Evolutionary conservation across 2,888 invertebrate genomes (phyloP).

Genomic region (Campaea margaritaria): DNA sequence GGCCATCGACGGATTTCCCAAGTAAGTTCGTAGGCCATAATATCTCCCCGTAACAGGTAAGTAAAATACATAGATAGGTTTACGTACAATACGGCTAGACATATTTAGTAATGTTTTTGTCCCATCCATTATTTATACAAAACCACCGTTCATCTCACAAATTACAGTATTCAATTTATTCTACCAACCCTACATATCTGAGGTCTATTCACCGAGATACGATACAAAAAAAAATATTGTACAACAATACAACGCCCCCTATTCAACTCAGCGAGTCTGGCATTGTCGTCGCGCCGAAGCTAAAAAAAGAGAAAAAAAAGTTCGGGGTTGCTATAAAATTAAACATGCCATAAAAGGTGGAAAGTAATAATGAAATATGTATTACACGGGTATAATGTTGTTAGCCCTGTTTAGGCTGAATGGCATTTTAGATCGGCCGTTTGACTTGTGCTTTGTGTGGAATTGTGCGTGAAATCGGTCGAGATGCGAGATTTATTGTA

Average conservation of each 20-base stretch:
- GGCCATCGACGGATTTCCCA: too few species aligned
- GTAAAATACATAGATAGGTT: too few species aligned
- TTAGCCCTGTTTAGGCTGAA: constrained; percentile 78
- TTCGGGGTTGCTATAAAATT: constrained; percentile 80
- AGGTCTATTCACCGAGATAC: constrained; percentile 49
- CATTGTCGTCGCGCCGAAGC: constrained; percentile 57
- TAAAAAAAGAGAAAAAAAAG: constrained; percentile 53
- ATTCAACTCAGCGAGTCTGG: constrained; percentile 60
- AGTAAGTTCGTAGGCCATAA: too few species aligned
- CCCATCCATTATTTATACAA: neutral
- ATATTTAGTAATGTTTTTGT: too few species aligned
- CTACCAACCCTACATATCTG: constrained; percentile 56
- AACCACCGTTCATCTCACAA: constrained; percentile 2
- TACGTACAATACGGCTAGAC: too few species aligned
- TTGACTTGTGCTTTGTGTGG: constrained; percentile 79
- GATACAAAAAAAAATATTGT: constrained; percentile 73
- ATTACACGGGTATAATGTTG: constrained; percentile 85
- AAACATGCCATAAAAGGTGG: constrained; percentile 79
- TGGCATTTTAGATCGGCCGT: constrained; percentile 67
- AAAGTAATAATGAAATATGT: constrained; percentile 84
- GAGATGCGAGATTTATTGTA: constrained; percentile 72
- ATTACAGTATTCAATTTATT: constrained; percentile 24
- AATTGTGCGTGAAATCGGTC: constrained; percentile 80
- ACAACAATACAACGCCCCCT: constrained; percentile 83
- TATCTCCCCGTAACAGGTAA: too few species aligned